A percentile compares a stretch with the other conserved stretches of the same genome.
phyloP scores from a whole-genome alignment of 2,888 invertebrate species.

The Embidobia sp. region DNA sequence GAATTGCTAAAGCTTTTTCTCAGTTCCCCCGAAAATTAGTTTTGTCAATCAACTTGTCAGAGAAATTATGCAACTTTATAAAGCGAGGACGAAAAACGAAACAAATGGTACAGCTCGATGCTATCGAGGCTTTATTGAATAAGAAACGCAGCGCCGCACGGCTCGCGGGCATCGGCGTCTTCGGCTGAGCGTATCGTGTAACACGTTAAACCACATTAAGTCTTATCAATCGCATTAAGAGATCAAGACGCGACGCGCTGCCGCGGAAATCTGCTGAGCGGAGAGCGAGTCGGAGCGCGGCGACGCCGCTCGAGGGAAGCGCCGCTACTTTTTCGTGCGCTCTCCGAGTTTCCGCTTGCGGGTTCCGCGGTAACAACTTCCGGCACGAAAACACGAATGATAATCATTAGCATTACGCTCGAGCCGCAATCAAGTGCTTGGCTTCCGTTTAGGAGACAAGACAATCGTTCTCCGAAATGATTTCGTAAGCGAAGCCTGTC shows the following conservation, averaged over 20 bases:
- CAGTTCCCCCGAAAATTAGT: too few species aligned
- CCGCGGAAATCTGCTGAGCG: too few species aligned
- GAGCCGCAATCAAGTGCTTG: slow-evolving; percentile 24
- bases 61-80: too few species aligned
- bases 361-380: slow-evolving; percentile 36
- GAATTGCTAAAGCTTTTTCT: too few species aligned
- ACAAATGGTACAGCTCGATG: too few species aligned
- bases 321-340: slow-evolving; percentile 7
- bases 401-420: slow-evolving; percentile 44
- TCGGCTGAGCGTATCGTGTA: slow-evolving; percentile 35
- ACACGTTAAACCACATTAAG: slow-evolving; percentile 37
- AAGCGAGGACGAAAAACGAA: too few species aligned
- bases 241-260: slow-evolving; percentile 40
- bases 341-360: slow-evolving; percentile 32
- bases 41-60: too few species aligned
- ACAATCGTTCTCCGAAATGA: slow-evolving; percentile 37
- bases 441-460: slow-evolving; percentile 50
- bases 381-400: slow-evolving; percentile 55
- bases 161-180: slow-evolving; percentile 12
- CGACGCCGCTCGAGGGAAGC: slow-evolving; percentile 7
- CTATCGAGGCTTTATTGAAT: too few species aligned
- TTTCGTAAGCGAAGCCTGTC: slow-evolving; percentile 29
- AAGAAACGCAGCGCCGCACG: too few species aligned
- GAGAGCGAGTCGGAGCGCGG: too few species aligned
- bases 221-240: slow-evolving; percentile 47